A percentile compares a stretch with the other conserved stretches of the same genome.
Conservation (phyloP, 1,140 invertebrate genomes). For the Gryon sp. region DNA sequence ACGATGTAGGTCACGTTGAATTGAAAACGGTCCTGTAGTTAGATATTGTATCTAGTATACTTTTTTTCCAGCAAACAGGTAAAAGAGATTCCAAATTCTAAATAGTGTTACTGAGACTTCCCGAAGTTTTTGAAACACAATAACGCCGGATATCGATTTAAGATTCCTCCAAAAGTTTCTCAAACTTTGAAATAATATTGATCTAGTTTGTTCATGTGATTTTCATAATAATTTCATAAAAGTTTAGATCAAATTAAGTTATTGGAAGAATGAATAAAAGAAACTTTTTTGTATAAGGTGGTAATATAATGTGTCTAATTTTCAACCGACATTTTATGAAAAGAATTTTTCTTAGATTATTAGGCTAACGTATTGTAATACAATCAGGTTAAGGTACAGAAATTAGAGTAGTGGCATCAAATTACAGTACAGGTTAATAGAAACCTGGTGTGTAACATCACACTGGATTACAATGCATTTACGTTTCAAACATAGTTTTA, state of each 20-base stretch:
- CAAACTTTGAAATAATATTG: neutral
- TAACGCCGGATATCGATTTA: neutral
- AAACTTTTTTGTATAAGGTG: neutral
- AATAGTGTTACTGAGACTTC: neutral
- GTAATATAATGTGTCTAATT: constrained; percentile 21
- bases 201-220: neutral
- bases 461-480: too few relatives aligned
- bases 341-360: constrained; percentile 32
- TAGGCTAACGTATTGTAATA: constrained; percentile 22
- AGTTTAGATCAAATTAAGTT: constrained; percentile 1
- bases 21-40: constrained; percentile 22
- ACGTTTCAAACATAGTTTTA: too few relatives aligned
- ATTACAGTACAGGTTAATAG: constrained; percentile 29
- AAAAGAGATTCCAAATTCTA: too few relatives aligned
- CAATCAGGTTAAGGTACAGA: constrained; percentile 36
- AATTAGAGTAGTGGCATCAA: constrained; percentile 23
- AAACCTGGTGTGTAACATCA: constrained; percentile 22
- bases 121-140: neutral
- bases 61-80: too few relatives aligned
- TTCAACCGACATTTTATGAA: constrained; percentile 9
- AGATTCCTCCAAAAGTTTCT: neutral
- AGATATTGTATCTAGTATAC: too few relatives aligned
- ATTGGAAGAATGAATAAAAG: constrained; percentile 1
- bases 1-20: constrained; percentile 38
- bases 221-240: constrained; percentile 15